phyloP scores from a whole-genome alignment of 2,113 vertebrate species.

The Phalacrocorax pelagicus region DNA sequence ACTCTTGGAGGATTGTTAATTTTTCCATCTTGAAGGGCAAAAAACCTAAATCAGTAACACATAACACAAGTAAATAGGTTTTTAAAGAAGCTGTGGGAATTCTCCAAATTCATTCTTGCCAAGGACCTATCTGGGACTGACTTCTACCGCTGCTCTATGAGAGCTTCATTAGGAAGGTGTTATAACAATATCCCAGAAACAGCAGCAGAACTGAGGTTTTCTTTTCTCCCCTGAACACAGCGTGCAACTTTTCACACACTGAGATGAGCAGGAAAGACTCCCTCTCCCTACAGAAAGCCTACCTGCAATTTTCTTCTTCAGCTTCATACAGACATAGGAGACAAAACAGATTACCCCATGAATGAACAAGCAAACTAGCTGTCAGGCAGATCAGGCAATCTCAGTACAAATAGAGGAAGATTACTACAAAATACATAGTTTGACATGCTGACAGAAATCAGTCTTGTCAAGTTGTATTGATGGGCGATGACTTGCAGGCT shows the following conservation, averaged over 20 bases:
- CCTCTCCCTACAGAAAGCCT: neutral
- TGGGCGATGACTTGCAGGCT: neutral
- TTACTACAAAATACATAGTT: conserved; percentile 19
- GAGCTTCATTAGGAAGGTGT: neutral
- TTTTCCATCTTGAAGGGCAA: neutral
- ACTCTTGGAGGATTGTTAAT: neutral
- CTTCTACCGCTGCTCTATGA: neutral
- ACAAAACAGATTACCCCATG: conserved; percentile 44
- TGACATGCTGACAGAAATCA: conserved; percentile 34
- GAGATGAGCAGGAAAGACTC: neutral
- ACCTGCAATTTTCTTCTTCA: conserved; percentile 38
- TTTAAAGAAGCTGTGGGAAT: neutral
- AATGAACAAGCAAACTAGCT: conserved; percentile 38
- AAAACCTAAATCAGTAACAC: neutral
- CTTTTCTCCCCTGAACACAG: neutral
- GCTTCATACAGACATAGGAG: neutral
- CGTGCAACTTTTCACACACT: neutral
- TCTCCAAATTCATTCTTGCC: neutral
- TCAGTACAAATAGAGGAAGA: conserved; percentile 32
- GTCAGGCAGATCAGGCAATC: conserved; percentile 33
- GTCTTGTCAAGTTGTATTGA: neutral
- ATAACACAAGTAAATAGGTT: neutral
- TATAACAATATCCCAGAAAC: neutral
- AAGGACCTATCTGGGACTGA: neutral
- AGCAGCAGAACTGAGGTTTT: neutral